phyloP scores from a whole-genome alignment of 2,113 vertebrate species.

The Axis porcinus region DNA sequence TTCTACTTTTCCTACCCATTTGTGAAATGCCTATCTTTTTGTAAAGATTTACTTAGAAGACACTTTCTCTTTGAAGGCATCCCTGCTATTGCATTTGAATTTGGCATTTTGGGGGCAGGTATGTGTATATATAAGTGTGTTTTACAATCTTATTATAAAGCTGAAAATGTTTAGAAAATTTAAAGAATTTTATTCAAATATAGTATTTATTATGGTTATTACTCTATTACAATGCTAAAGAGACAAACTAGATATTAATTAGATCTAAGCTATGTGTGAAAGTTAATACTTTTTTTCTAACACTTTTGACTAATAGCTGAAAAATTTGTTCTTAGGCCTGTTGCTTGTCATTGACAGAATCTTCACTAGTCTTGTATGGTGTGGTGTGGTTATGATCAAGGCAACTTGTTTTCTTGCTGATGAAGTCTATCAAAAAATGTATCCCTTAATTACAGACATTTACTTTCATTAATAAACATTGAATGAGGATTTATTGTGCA shows the following conservation, averaged over 20 bases:
- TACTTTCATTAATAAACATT: neutral
- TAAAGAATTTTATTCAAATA: neutral
- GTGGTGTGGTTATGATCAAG: neutral
- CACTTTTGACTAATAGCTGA: neutral
- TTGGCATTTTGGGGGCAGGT: neutral
- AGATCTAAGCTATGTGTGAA: neutral
- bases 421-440: neutral
- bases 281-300: neutral
- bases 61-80: neutral
- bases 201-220: neutral
- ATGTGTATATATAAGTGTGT: neutral
- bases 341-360: neutral
- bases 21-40: neutral
- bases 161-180: neutral
- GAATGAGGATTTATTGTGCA: neutral
- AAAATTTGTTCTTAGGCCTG: neutral
- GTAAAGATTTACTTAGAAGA: neutral
- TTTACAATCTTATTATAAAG: neutral
- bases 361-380: neutral
- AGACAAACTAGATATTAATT: neutral
- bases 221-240: neutral
- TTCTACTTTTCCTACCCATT: neutral
- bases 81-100: neutral
- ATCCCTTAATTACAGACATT: neutral
- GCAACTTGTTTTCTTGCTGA: neutral